These are phyloP conservation scores for Ptychobarbus kaznakovi DNA, from an alignment of 2,797 vertebrate genomes.

Conservation along the genomic window DNA sequence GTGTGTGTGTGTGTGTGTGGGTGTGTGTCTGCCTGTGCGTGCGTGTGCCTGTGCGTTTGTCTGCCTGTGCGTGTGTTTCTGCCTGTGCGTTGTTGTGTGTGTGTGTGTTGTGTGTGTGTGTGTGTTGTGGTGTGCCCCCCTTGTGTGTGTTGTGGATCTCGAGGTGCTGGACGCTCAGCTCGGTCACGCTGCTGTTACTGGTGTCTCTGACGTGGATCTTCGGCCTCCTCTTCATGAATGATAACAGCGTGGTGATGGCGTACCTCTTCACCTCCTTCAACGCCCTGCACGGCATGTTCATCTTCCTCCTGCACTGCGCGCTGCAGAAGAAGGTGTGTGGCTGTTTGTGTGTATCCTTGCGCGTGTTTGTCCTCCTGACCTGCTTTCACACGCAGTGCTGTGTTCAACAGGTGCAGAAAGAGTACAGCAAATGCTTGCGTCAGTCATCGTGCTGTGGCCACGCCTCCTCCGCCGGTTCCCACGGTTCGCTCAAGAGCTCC, in stretches of 20 bases:
- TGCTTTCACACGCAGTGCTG: background rate
- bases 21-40: too few relatives aligned
- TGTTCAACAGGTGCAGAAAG: conserved; percentile 85
- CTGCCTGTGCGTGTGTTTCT: too few relatives aligned
- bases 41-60: too few relatives aligned
- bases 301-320: conserved; percentile 91
- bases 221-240: conserved; percentile 89
- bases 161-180: conserved; percentile 91
- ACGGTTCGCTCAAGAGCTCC: conserved; percentile 88
- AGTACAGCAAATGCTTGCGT: conserved; percentile 90
- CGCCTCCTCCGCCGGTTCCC: conserved; percentile 76
- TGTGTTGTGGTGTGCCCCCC: conserved; percentile 15
- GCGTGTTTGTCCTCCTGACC: background rate
- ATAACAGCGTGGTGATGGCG: conserved; percentile 88
- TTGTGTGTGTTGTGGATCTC: conserved; percentile 33
- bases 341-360: background rate
- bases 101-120: background rate
- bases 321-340: conserved; percentile 87
- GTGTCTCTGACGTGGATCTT: conserved; percentile 92
- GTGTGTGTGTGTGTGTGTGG: too few relatives aligned
- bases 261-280: conserved; percentile 95
- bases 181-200: conserved; percentile 89
- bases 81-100: too few relatives aligned
- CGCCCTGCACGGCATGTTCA: conserved; percentile 89
- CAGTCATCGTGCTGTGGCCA: conserved; percentile 89